A percentile compares a stretch with the other conserved stretches of the same genome.
Conservation (phyloP, 2,797 vertebrate genomes). For the Prunella strophiata region DNA sequence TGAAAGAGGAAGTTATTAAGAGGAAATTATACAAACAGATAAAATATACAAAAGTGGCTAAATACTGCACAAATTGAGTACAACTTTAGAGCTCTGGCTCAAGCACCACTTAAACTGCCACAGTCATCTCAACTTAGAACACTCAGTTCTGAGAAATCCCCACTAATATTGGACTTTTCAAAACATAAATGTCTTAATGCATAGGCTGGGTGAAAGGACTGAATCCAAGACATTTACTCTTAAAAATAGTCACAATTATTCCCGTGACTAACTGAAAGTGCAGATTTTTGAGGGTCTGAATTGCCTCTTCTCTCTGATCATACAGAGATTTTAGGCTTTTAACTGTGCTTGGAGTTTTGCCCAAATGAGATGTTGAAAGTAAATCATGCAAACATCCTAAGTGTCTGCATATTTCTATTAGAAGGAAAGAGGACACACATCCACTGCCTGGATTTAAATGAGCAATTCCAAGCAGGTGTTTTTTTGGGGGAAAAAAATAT, state of each 20-base stretch:
- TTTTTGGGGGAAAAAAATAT: background rate
- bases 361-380: background rate
- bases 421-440: background rate
- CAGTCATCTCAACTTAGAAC: background rate
- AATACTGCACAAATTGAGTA: background rate
- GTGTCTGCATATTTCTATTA: background rate
- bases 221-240: background rate
- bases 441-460: background rate
- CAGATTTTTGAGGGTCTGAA: background rate
- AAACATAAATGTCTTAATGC: background rate
- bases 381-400: background rate
- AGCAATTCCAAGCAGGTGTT: background rate
- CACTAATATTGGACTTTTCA: background rate
- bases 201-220: background rate
- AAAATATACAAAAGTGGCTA: background rate
- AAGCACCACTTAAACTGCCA: background rate
- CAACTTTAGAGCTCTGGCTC: background rate
- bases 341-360: background rate
- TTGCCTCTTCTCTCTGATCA: background rate
- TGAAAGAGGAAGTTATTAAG: background rate
- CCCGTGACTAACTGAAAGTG: background rate
- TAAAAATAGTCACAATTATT: background rate
- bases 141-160: background rate
- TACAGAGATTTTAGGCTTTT: background rate
- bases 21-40: background rate